Conservation (phyloP, 2,888 invertebrate species). For the Punctoribates punctum region DNA sequence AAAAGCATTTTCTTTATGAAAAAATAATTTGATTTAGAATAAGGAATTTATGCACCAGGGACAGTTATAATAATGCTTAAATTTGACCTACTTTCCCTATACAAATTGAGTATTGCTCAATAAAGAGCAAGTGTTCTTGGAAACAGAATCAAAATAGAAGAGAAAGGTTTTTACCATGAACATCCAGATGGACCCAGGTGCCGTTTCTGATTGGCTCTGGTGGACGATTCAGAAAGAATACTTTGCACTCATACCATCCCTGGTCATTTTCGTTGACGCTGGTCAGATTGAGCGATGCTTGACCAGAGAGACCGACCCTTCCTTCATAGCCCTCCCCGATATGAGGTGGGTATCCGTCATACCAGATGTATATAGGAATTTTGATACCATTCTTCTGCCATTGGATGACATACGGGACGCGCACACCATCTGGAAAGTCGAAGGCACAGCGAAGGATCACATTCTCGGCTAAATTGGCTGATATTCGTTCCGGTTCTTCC, state of each 20-base stretch:
- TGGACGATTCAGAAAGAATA: slow-evolving; percentile 84
- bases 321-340: slow-evolving; percentile 91
- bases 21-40: not conserved
- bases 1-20: not conserved
- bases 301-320: slow-evolving; percentile 80
- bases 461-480: slow-evolving; percentile 93
- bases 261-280: slow-evolving; percentile 88
- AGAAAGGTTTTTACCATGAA: no score
- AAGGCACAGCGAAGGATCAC: slow-evolving; percentile 96
- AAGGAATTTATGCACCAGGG: not conserved
- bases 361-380: slow-evolving; percentile 96
- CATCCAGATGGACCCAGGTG: slow-evolving; percentile 96
- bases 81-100: no score
- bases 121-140: no score
- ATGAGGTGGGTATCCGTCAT: slow-evolving; percentile 94
- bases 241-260: slow-evolving; percentile 96
- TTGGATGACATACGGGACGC: slow-evolving; percentile 87
- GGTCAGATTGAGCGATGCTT: slow-evolving; percentile 90
- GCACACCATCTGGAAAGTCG: slow-evolving; percentile 70
- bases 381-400: slow-evolving; percentile 98
- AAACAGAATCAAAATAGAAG: no score
- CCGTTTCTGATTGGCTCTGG: slow-evolving; percentile 62
- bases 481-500: slow-evolving; percentile 36
- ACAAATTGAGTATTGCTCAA: no score
- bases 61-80: not conserved